A percentile compares a stretch with the other conserved stretches of the same genome.
Conservation (phyloP, 2,113 vertebrate genomes). For the Leptobrachium leishanense region DNA sequence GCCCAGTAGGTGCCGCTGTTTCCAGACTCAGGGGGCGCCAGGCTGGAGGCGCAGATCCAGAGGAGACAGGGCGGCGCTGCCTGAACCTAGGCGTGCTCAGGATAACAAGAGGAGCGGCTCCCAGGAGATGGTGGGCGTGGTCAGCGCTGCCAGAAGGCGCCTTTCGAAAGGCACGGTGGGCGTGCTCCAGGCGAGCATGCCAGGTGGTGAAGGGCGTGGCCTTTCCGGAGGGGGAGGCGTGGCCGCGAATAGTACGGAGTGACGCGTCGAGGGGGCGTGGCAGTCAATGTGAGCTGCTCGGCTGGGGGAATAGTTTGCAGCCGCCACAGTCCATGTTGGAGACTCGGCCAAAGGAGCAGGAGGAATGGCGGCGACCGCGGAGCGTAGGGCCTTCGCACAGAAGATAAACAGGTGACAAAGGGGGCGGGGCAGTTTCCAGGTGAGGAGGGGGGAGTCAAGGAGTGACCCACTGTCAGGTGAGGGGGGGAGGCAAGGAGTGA, state of each 20-base stretch:
- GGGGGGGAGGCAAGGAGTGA: no score
- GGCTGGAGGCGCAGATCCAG: no score
- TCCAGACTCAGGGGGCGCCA: no score
- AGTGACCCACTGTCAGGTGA: background rate
- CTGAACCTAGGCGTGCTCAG: no score
- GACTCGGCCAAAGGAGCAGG: conserved; percentile 45
- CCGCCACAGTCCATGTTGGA: conserved; percentile 17
- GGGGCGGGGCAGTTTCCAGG: background rate
- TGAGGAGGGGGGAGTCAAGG: background rate
- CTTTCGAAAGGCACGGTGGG: background rate
- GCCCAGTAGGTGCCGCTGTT: no score
- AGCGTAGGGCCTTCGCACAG: conserved; percentile 86
- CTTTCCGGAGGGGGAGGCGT: background rate
- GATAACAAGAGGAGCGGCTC: background rate
- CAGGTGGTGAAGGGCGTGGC: no score
- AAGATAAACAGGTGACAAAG: conserved; percentile 81
- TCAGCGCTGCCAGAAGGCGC: background rate
- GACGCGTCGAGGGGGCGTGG: background rate
- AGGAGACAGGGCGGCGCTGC: background rate
- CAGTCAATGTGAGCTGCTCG: conserved; percentile 25
- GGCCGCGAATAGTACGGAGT: conserved; percentile 1
- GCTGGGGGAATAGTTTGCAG: conserved; percentile 36
- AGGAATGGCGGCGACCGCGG: conserved; percentile 70
- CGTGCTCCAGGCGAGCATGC: background rate
- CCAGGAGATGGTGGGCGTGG: background rate